phyloP scores from a whole-genome alignment of 2,888 invertebrate species.

The Cyclophora albipunctata region DNA sequence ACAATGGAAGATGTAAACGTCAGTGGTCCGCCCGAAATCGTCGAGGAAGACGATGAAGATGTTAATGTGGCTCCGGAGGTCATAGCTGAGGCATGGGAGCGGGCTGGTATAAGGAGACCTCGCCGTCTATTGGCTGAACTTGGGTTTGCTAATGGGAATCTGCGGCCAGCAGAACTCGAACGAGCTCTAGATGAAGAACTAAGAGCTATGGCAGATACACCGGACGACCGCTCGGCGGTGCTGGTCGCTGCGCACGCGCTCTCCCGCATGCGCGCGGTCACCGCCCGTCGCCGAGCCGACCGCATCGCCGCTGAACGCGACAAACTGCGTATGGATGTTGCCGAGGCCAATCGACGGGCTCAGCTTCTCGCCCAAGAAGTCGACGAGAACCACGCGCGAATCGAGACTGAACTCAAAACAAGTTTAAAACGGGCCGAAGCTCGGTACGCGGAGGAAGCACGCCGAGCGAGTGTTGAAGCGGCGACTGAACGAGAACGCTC shows the following conservation, averaged over 20 bases:
- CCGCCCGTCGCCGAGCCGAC: conserved; percentile 82
- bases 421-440: conserved; percentile 83
- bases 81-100: conserved; percentile 83
- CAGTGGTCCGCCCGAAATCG: not conserved
- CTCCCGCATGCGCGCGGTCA: conserved; percentile 81
- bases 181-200: conserved; percentile 82
- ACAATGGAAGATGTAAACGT: conserved; percentile 36
- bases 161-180: conserved; percentile 78
- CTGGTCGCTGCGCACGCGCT: conserved; percentile 79
- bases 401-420: conserved; percentile 84
- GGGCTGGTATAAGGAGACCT: conserved; percentile 79
- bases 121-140: conserved; percentile 79
- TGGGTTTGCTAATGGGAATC: conserved; percentile 76
- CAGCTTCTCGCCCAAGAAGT: conserved; percentile 90
- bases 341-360: conserved; percentile 88
- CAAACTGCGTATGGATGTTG: conserved; percentile 85
- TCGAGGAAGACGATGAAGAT: conserved; percentile 7
- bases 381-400: conserved; percentile 89
- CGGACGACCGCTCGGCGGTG: conserved; percentile 42
- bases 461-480: conserved; percentile 80
- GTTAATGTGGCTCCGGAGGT: conserved; percentile 53
- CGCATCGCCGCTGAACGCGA: conserved; percentile 83
- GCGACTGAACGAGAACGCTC: conserved; percentile 85
- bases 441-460: conserved; percentile 84
- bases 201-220: conserved; percentile 28